A percentile compares a stretch with the other conserved stretches of the same genome.
Conservation (phyloP, 2,113 vertebrate genomes). For the Ciconia maguari region DNA sequence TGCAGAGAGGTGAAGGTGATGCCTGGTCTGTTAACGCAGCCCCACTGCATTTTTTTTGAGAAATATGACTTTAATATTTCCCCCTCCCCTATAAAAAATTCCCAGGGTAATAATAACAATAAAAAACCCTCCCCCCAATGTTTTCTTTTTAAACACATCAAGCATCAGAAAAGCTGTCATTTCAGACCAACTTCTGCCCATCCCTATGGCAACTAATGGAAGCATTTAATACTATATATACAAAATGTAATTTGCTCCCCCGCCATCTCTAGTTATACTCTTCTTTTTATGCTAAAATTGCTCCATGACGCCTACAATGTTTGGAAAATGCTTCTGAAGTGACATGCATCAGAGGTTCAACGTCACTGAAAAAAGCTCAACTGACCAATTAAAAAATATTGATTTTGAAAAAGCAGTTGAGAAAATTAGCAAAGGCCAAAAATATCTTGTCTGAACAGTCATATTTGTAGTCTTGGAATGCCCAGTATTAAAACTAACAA, state of each 20-base stretch:
- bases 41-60: neutral
- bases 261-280: constrained; percentile 54
- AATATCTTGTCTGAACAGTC: neutral
- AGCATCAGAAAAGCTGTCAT: constrained; percentile 69
- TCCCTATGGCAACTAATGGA: constrained; percentile 81
- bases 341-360: constrained; percentile 54
- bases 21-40: neutral
- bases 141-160: constrained; percentile 67
- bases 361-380: constrained; percentile 49
- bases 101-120: constrained; percentile 49
- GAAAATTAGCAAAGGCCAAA: constrained; percentile 3
- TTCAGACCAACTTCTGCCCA: constrained; percentile 77
- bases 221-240: constrained; percentile 75
- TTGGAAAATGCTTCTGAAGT: constrained; percentile 62
- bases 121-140: neutral
- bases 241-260: constrained; percentile 51
- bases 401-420: neutral
- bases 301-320: constrained; percentile 60
- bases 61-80: constrained; percentile 35
- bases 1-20: neutral
- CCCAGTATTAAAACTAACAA: neutral
- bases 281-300: constrained; percentile 73
- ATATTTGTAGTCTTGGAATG: neutral
- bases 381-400: constrained; percentile 33
- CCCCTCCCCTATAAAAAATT: constrained; percentile 18